Base-by-base conservation (phyloP, 2,113 vertebrate genomes). In the Trinectes maculatus region DNA sequence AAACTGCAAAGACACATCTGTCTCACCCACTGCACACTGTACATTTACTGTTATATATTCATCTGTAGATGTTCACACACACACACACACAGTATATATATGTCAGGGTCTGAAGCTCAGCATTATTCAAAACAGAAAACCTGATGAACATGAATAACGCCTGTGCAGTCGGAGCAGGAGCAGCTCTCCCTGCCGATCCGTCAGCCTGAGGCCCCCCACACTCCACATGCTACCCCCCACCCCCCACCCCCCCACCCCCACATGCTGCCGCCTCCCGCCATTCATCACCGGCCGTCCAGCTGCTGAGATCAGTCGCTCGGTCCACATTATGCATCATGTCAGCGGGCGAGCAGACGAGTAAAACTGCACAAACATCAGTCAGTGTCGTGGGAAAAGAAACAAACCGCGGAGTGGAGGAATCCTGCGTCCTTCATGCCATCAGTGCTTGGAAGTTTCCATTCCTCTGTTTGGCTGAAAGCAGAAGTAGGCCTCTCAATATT, bases 401-500 rank as follows among this genome's bases (percentile, higher is more conserved):
- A 37, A 46, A 42, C 51, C 5, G 28, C 43, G 58, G 65, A 62
- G 8, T 44, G 34, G 66, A 66, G 72, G 24, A 16, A 53, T 44
- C 42, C 51, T 57, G 46, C 39, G 12, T 43, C 70, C 61, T 57
- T 48, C 58, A 19, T 28, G 52, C 25, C 34, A 18, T 18, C 24
- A 6, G 37, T 61, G 79, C 54, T 15, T 56, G 16, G 48, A 54
- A 74, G 39, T 83, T 73, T 63, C 54, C 68, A 22, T 59, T 65
- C 57, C 29, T 47, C 12, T 21, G 43, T 65, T 79, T 36, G 66
- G 34, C 49, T 60, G 58, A 77, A 25, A 67, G 43, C 37, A 46
- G 60, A 74, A 77, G 64, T 25, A 70, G 71, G 71, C 63, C 67
- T 84, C 84, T 86, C 74, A 77, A 83, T 85, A 79, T 88, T 87